Evolutionary conservation across 2,113 vertebrate species (phyloP), one percentile per base, ranked within the genome.

Genomic region (Osmerus mordax): DNA sequence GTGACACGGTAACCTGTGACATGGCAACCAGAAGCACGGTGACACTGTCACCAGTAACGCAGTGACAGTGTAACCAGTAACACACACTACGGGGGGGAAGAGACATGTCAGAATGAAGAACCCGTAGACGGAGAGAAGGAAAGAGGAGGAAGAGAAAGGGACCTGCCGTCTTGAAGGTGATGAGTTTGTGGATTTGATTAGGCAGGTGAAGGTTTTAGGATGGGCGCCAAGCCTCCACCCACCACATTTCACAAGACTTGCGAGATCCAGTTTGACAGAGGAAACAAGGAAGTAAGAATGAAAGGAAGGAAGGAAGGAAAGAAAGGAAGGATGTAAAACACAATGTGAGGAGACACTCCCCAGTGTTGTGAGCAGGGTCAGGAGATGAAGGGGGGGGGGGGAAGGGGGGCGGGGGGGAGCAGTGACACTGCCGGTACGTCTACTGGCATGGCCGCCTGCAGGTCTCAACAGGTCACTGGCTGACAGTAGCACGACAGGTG

Each of bases 401-500:
- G 6, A 4, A 69, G 54, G 28, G 53, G 56, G 60, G 67, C 15
- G 64, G 70, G 47, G 62, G 11, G 47, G 25, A 47, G 16, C 15
- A 7, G 47, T 18, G 23, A 56, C 52, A 23, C 5, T 52, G 54
- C 15, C 25, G 25, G 25, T 28, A 51, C 53, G 51, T 32, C 23
- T 9, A 1, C 25, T 32, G 23, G 55, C 19, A 55, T 69, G 52
- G 71, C 25, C 1, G 41, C 12, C 56, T 70, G 59, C 14, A 51
- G 66, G 70, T 66, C 74, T 67, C 25, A 73, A 76, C 74, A 58
- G 47, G 71, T 58, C 71, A 53, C 59, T 36, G 51, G 28, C 56
- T 78, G 8, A 68, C 87, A 89, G 89, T 87, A 77, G 65, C 16
- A 69, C 54, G 72, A 75, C 72, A 78, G 89, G 89, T 65, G 87